Evolutionary conservation across 2,888 invertebrate genomes (phyloP).

Genomic region (Entomobrya proxima): DNA sequence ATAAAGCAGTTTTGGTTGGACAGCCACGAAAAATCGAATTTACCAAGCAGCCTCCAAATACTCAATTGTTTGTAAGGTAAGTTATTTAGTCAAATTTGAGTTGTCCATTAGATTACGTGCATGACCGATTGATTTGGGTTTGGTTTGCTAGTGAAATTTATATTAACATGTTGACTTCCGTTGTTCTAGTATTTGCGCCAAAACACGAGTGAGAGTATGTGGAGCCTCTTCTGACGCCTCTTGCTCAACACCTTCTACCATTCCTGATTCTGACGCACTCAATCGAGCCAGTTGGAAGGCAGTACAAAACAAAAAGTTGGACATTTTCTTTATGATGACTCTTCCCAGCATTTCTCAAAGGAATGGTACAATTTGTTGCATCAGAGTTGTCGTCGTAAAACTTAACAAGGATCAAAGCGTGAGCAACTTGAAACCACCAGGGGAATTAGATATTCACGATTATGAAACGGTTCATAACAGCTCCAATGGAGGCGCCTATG

Average conservation of each 20-base stretch:
- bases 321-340: conserved; percentile 84
- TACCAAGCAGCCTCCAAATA: conserved; percentile 87
- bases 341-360: conserved; percentile 88
- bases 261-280: conserved; percentile 83
- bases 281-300: conserved; percentile 76
- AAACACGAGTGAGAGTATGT: conserved; percentile 85
- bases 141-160: not conserved
- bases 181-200: conserved; percentile 82
- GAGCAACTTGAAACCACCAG: conserved; percentile 84
- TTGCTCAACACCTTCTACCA: conserved; percentile 85
- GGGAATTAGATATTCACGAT: conserved; percentile 84
- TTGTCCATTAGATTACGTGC: not conserved
- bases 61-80: conserved; percentile 85
- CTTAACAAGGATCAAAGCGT: conserved; percentile 82
- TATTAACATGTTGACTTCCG: not conserved
- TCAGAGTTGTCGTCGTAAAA: conserved; percentile 86
- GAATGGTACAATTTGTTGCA: conserved; percentile 92
- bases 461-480: conserved; percentile 85
- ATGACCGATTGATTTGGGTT: not conserved
- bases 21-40: conserved; percentile 80
- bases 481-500: conserved; percentile 85
- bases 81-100: not conserved
- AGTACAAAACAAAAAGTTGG: conserved; percentile 79
- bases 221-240: conserved; percentile 83
- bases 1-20: conserved; percentile 80